Percentiles rank a stretch among this genome's conserved stretches.
Conservation (phyloP, 2,113 vertebrate genomes). For the Grantiella picta region DNA sequence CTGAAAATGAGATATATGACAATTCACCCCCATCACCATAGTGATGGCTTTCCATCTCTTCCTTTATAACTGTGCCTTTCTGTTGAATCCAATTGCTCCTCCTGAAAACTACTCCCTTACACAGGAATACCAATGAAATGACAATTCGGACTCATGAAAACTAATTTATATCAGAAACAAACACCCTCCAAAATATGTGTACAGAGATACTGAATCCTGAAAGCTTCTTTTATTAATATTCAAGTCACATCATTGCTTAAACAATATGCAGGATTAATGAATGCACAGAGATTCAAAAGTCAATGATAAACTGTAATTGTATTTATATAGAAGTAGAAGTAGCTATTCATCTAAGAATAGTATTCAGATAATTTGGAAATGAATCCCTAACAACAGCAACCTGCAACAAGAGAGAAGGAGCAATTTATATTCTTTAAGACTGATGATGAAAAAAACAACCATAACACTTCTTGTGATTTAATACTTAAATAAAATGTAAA, state of each 20-base stretch:
- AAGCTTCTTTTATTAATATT: constrained; percentile 52
- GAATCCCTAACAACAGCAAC: neutral
- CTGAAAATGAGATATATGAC: neutral
- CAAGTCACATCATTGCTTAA: constrained; percentile 46
- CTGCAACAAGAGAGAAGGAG: neutral
- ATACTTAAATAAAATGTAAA: neutral
- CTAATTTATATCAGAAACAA: neutral
- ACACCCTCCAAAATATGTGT: neutral
- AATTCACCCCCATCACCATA: neutral
- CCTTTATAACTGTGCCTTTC: neutral
- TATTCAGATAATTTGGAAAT: neutral
- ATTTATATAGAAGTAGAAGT: constrained; percentile 35
- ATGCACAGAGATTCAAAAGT: constrained; percentile 49
- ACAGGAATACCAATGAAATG: neutral
- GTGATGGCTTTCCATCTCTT: neutral
- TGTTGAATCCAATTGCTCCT: neutral
- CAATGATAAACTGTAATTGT: constrained; percentile 52
- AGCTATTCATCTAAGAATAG: constrained; percentile 13
- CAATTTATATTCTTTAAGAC: neutral
- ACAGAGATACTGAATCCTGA: constrained; percentile 22
- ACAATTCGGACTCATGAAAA: neutral
- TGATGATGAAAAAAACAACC: neutral
- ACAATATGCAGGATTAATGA: constrained; percentile 47
- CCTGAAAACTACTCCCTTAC: neutral
- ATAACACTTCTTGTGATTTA: neutral